Evolutionary conservation across 1,140 invertebrate species (phyloP), one percentile per base, ranked within the genome.

Genomic region (Drosophila miranda): DNA sequence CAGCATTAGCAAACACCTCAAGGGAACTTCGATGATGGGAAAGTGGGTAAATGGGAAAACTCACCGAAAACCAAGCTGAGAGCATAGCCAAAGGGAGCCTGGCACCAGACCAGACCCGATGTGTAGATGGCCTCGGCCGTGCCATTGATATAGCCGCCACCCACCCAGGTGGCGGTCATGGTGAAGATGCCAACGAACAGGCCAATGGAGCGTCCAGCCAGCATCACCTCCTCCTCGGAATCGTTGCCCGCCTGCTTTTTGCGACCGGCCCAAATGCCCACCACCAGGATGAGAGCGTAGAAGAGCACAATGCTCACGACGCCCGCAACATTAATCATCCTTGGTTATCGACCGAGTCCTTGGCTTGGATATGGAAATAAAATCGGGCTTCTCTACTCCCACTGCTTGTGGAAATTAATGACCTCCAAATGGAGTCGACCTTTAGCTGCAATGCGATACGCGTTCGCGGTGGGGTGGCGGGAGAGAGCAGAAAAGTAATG

Each of bases 161-260:
- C 98, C 13, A 99, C 98, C 98, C 98, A 99, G 16, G 98, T 99
- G 16, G 98, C 98, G 96, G 98, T 99, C 98, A 99, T 99, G 13
- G 98, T 99, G 82, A 99, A 99, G 67, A 99, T 98, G 16, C 98
- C 98, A 44, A 99, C 98, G 79, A 99, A 97, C 3, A 98, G 92
- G 4, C 98, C 98, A 78, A 99, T 99, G 84, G 97, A 98, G 50
- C 98, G 93, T 1, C 98, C 98, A 0, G 98, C 98, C 77, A 99
- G 91, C 98, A 99, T 99, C 13, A 99, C 97, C 91, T 99, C 97
- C 92, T 99, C 98, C 89, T 98, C 96, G 21, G 95, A 96, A 88
- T 97, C 95, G 92, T 96, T 96, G 49, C 95, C 95, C 5, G 93
- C 91, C 62, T 95, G 95, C 91, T 97, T 98, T 92, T 99, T 99